Evolutionary conservation across 2,113 vertebrate species (phyloP).

Genomic region (Scomber japonicus): DNA sequence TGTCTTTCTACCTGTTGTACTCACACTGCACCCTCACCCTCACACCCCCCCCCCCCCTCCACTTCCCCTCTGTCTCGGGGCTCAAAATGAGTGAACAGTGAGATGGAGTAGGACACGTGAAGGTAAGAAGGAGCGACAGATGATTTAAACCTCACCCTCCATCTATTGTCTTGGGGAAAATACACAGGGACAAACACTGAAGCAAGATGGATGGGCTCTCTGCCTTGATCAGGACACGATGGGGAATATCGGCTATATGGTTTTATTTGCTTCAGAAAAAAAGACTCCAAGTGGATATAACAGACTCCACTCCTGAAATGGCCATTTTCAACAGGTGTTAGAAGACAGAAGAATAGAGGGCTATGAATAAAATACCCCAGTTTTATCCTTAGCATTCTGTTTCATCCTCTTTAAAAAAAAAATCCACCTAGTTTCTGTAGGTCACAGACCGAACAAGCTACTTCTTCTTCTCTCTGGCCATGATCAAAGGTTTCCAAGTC

Average conservation of each 20-base stretch:
- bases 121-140: slow-evolving; percentile 1
- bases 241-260: slow-evolving; percentile 33
- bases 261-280: slow-evolving; percentile 35
- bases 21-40: not conserved
- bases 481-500: not conserved
- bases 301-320: slow-evolving; percentile 1
- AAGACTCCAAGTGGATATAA: slow-evolving; percentile 1
- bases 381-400: not conserved
- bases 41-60: not conserved
- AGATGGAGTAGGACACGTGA: slow-evolving; percentile 18
- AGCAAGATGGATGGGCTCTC: slow-evolving; percentile 37
- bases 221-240: slow-evolving; percentile 11
- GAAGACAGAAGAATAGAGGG: slow-evolving; percentile 1
- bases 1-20: not conserved
- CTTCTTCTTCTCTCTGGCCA: not conserved
- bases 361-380: not conserved
- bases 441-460: not conserved
- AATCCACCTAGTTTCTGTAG: not conserved
- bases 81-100: not conserved
- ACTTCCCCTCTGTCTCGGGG: not conserved
- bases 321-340: slow-evolving; percentile 16
- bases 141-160: slow-evolving; percentile 28
- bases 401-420: not conserved
- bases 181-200: slow-evolving; percentile 9
- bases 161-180: slow-evolving; percentile 23